Evolutionary conservation across 2,113 vertebrate species (phyloP).

Genomic region (Bos javanicus): DNA sequence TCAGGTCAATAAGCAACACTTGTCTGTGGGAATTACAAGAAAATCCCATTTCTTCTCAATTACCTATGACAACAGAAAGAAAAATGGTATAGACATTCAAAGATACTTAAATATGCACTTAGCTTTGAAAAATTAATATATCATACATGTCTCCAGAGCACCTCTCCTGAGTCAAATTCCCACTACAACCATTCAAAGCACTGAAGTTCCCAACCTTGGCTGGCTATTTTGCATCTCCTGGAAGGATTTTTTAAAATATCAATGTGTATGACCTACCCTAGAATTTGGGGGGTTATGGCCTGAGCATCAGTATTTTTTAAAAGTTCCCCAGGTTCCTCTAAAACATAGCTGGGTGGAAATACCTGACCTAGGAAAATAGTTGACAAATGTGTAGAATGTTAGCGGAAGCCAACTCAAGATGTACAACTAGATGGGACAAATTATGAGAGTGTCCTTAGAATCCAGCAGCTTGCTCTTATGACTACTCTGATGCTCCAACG

Average conservation of each 20-base stretch:
- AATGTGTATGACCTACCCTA: neutral
- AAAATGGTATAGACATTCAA: neutral
- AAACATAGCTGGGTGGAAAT: neutral
- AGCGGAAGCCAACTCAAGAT: neutral
- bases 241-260: neutral
- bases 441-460: neutral
- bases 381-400: neutral
- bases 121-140: neutral
- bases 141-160: neutral
- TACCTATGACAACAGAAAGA: neutral
- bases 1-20: neutral
- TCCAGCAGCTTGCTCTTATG: neutral
- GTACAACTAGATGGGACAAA: neutral
- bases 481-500: neutral
- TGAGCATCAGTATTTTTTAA: neutral
- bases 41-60: neutral
- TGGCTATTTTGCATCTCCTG: neutral
- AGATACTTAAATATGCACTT: neutral
- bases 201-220: neutral
- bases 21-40: neutral
- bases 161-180: neutral
- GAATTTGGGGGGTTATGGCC: neutral
- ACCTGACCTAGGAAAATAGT: neutral
- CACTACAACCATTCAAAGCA: neutral
- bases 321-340: neutral